phyloP scores from a whole-genome alignment of 2,888 invertebrate species.

The Timandra comae region DNA sequence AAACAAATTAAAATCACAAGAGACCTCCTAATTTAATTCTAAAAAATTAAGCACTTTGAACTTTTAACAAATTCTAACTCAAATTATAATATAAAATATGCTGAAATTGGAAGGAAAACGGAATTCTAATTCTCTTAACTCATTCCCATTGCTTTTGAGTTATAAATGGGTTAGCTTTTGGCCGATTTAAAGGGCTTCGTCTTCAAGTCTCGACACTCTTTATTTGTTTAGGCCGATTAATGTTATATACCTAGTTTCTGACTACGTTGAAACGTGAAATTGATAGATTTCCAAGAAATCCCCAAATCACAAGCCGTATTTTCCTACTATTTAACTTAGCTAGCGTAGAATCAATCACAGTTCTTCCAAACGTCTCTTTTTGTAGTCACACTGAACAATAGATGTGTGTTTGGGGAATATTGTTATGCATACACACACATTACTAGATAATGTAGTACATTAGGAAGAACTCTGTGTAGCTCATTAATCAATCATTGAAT shows the following conservation, averaged over 20 bases:
- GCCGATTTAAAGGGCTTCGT: slow-evolving; percentile 20
- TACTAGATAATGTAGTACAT: too few relatives aligned
- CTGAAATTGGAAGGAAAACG: slow-evolving; percentile 18
- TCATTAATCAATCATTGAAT: too few relatives aligned
- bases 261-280: too few relatives aligned
- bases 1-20: too few relatives aligned
- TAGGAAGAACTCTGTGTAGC: too few relatives aligned
- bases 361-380: not conserved
- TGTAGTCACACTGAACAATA: slow-evolving; percentile 1
- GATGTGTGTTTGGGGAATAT: slow-evolving; percentile 14
- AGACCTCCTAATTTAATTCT: too few relatives aligned
- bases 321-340: too few relatives aligned
- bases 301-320: too few relatives aligned
- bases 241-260: slow-evolving; percentile 22
- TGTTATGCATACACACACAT: too few relatives aligned
- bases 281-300: too few relatives aligned
- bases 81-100: slow-evolving; percentile 27
- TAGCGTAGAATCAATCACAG: slow-evolving; percentile 10
- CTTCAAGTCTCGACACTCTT: slow-evolving; percentile 11
- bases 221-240: slow-evolving; percentile 48
- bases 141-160: slow-evolving; percentile 20
- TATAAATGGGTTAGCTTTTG: slow-evolving; percentile 31
- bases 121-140: slow-evolving; percentile 28
- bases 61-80: slow-evolving; percentile 19
- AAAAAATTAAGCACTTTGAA: slow-evolving; percentile 13